phyloP scores from a whole-genome alignment of 2,888 invertebrate species.

The Artemia sinica region DNA sequence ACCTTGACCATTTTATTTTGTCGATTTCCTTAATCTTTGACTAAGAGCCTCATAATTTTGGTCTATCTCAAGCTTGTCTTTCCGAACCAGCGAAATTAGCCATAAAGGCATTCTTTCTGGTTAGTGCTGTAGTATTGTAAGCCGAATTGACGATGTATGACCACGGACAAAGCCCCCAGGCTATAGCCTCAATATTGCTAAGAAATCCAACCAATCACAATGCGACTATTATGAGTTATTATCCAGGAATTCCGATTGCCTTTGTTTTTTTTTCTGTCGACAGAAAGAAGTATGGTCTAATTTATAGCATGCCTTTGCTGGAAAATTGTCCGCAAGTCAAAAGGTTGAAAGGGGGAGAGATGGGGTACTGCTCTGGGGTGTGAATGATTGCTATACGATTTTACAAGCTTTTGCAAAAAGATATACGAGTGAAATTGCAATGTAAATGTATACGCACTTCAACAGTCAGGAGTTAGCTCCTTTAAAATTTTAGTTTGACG shows the following conservation, averaged over 20 bases:
- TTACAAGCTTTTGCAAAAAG: too few species aligned
- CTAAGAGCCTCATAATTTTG: neutral
- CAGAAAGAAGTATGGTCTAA: too few species aligned
- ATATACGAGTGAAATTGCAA: too few species aligned
- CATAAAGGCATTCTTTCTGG: constrained; percentile 7
- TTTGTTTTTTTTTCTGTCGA: neutral
- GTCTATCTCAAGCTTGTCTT: constrained; percentile 9
- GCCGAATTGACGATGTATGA: constrained; percentile 12
- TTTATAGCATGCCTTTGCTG: too few species aligned
- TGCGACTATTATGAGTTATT: neutral
- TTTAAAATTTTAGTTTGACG: too few species aligned
- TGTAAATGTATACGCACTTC: too few species aligned
- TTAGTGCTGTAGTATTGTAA: constrained; percentile 1
- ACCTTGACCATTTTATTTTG: too few species aligned
- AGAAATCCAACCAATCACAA: constrained; percentile 6
- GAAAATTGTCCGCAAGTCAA: too few species aligned
- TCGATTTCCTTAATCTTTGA: neutral
- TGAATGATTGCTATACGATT: too few species aligned
- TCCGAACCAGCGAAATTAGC: neutral
- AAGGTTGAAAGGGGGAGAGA: too few species aligned
- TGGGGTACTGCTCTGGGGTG: too few species aligned
- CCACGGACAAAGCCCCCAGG: neutral
- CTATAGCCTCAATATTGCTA: constrained; percentile 12
- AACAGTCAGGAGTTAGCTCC: too few species aligned
- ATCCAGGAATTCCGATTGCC: neutral